Percentiles rank a stretch among this genome's conserved stretches.
Evolutionary conservation across 2,797 vertebrate species (phyloP).

Genomic region (Rhyacichthys aspro): DNA sequence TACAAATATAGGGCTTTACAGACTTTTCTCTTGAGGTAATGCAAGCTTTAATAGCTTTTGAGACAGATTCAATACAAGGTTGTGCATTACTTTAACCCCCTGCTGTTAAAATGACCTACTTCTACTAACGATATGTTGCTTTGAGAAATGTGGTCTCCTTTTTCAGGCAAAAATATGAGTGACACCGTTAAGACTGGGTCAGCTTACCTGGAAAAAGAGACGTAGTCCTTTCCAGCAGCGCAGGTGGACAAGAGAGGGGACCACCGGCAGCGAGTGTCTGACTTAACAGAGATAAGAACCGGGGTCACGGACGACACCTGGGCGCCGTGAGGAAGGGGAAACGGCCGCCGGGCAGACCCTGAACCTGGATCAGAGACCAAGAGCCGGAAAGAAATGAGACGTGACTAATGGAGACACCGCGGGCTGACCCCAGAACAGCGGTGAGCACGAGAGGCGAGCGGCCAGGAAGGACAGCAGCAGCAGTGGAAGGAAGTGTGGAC

Average conservation of each 20-base stretch:
- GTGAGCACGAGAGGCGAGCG: conserved; percentile 29
- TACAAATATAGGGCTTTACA: no score
- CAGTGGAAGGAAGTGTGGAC: conserved; percentile 11
- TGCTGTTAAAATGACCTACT: no score
- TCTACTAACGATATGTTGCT: neutral
- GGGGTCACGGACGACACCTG: conserved; percentile 60
- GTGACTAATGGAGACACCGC: conserved; percentile 72
- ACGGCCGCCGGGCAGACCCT: conserved; percentile 61
- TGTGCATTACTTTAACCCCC: no score
- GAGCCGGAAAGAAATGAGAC: conserved; percentile 68
- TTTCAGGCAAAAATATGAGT: neutral
- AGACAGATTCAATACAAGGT: neutral
- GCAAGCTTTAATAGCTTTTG: neutral
- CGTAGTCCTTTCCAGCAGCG: conserved; percentile 11
- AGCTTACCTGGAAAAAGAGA: neutral
- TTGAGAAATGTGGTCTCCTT: neutral
- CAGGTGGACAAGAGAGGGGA: conserved; percentile 46
- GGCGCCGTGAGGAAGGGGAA: conserved; percentile 51
- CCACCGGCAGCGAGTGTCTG: conserved; percentile 56
- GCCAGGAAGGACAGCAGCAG: neutral
- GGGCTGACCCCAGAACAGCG: conserved; percentile 69
- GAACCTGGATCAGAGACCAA: conserved; percentile 65
- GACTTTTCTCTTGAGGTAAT: no score
- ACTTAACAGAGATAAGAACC: conserved; percentile 69
- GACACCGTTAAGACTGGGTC: neutral